phyloP scores from a whole-genome alignment of 2,888 invertebrate species.

The Sinhomidia bicolor region DNA sequence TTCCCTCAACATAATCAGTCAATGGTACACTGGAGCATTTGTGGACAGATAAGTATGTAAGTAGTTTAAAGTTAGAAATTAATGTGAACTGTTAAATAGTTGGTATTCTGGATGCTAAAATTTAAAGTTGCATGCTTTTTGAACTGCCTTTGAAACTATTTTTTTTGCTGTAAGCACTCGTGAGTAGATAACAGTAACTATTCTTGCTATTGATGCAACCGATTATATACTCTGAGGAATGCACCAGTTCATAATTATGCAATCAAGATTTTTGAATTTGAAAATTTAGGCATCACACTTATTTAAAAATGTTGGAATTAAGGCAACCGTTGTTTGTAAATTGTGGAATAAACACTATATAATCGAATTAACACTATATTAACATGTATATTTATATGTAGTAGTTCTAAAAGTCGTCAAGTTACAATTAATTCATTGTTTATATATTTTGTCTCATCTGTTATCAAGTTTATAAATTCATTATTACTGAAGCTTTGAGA shows the following conservation, averaged over 20 bases:
- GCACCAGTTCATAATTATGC: neutral
- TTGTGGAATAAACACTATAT: neutral
- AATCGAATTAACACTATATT: neutral
- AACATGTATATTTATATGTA: neutral
- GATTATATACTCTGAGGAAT: neutral
- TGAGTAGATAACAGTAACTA: neutral
- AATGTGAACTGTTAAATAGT: neutral
- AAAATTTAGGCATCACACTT: neutral
- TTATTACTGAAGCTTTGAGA: neutral
- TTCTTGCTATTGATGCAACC: neutral
- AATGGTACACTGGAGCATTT: neutral
- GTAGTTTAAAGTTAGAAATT: neutral
- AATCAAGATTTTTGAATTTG: conserved; percentile 8
- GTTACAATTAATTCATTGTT: neutral
- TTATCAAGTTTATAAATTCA: neutral
- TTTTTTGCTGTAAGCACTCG: too few relatives aligned
- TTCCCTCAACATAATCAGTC: conserved; percentile 31
- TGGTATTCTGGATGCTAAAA: neutral
- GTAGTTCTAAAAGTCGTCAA: neutral
- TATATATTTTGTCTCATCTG: neutral
- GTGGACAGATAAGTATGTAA: conserved; percentile 28
- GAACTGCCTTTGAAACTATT: too few relatives aligned
- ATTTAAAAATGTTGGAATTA: conserved; percentile 14
- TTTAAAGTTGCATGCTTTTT: neutral
- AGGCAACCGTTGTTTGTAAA: conserved; percentile 47